phyloP scores from a whole-genome alignment of 2,888 invertebrate species.

The Xylota sylvarum region DNA sequence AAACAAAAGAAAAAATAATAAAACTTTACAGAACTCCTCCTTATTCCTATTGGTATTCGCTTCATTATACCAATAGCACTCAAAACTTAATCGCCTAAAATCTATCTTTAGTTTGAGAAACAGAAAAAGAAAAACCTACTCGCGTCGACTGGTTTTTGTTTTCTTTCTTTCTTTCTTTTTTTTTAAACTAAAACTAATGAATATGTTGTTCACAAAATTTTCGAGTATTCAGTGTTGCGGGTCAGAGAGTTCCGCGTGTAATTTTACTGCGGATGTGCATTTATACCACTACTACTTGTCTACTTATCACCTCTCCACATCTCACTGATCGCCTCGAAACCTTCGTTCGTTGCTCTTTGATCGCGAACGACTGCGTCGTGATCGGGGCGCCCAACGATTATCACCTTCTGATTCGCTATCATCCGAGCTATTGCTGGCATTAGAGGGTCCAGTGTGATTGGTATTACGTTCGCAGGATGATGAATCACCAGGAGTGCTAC shows the following conservation, averaged over 20 bases:
- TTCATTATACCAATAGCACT: slow-evolving; percentile 34
- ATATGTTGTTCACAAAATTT: slow-evolving; percentile 74
- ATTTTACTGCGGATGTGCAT: slow-evolving; percentile 51
- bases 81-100: slow-evolving; percentile 44
- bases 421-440: slow-evolving; percentile 78
- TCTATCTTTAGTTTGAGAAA: slow-evolving; percentile 40
- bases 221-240: slow-evolving; percentile 67
- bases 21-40: slow-evolving; percentile 42
- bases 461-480: slow-evolving; percentile 69
- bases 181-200: slow-evolving; percentile 71
- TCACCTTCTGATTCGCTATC: slow-evolving; percentile 79
- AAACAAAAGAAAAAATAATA: slow-evolving; percentile 18
- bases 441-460: slow-evolving; percentile 58
- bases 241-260: slow-evolving; percentile 48
- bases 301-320: slow-evolving; percentile 72
- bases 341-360: slow-evolving; percentile 80
- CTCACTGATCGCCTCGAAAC: slow-evolving; percentile 74
- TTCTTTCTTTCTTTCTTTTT: slow-evolving; percentile 5
- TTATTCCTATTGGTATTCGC: not conserved
- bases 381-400: slow-evolving; percentile 79
- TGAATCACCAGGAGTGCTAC: slow-evolving; percentile 60
- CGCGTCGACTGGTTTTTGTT: slow-evolving; percentile 19
- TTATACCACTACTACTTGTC: slow-evolving; percentile 50
- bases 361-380: slow-evolving; percentile 79
- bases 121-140: slow-evolving; percentile 48